Percentiles rank a stretch among this genome's conserved stretches.
Conservation (phyloP, 1,140 invertebrate species). For the Heliothis subflexa region DNA sequence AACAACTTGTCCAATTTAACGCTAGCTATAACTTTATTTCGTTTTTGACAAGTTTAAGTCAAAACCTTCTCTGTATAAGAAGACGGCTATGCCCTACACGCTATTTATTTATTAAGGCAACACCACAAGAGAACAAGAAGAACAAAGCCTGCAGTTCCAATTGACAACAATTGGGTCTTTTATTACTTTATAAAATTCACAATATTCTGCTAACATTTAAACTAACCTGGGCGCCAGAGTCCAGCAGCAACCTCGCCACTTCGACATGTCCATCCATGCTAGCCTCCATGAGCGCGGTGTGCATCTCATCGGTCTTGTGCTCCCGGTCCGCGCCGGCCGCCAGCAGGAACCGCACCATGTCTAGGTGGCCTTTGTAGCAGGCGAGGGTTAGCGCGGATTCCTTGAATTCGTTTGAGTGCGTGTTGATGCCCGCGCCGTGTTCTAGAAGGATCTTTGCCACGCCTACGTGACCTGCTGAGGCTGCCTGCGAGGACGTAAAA, state of each 20-base stretch:
- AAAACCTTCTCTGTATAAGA: no score
- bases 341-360: constrained; percentile 98
- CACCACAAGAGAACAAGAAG: no score
- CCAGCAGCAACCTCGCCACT: constrained; percentile 96
- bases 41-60: no score
- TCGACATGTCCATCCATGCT: constrained; percentile 99
- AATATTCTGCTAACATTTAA: neutral
- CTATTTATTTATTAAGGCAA: neutral
- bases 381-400: constrained; percentile 97
- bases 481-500: constrained; percentile 87
- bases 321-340: constrained; percentile 98
- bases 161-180: no score
- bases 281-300: constrained; percentile 99
- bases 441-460: constrained; percentile 97
- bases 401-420: constrained; percentile 99
- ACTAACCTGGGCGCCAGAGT: constrained; percentile 97
- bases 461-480: constrained; percentile 97
- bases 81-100: neutral
- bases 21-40: no score
- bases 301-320: constrained; percentile 99
- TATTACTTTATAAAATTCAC: no score
- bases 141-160: no score
- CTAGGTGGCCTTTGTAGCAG: constrained; percentile 98
- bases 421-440: constrained; percentile 98
- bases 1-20: no score